Base-by-base conservation (phyloP, 1,140 invertebrate species). In the Eupeodes corollae region DNA sequence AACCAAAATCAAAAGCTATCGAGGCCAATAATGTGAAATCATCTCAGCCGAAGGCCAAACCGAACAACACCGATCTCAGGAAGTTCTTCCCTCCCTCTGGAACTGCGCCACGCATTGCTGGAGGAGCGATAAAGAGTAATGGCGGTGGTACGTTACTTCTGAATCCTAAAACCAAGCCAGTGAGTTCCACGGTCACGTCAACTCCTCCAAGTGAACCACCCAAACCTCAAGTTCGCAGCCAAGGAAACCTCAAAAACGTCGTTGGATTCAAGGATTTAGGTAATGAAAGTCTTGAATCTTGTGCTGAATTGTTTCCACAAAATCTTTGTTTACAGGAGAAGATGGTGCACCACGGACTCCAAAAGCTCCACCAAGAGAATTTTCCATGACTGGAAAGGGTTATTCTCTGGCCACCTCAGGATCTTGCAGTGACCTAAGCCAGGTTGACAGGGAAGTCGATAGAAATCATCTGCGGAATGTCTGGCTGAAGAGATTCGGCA, bases 231-330 rank as follows among this genome's bases (percentile, higher is more conserved):
- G 32, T 6, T 32, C 35, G 6, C 13, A 2, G 11, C 16, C 41
- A 18, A 12, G 42, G 46, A 33, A 48, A 44, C 41, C 33, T 52
- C 48, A 34, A 13, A 15, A 57, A 57, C 6, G 49, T 58, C 21
- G 32, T 51, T 13, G 48, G 61, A 30, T 51, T 62, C 11, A 42
- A 49, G 10, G 61, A 67, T 49, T 39, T 62, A 6, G 54, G 12
- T 34, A 43, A 35, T 26, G 40, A 15, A 26, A 30, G 35, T 10
- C 30, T 21, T 47, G 16, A 35, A n/a, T 21, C 12, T 40, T 13
- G 21, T 40, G 42, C 18, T 6, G 49, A 26, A 26, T 26, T 26
- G 8, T 5, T 26, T 26, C n/a, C n/a, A n/a, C n/a, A n/a, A n/a
- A n/a, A n/a, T 26, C 21, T 26, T 26, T 26, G 8, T 26, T 26